Conservation (phyloP, 2,888 invertebrate species). For the Tupiocoris notatus region DNA sequence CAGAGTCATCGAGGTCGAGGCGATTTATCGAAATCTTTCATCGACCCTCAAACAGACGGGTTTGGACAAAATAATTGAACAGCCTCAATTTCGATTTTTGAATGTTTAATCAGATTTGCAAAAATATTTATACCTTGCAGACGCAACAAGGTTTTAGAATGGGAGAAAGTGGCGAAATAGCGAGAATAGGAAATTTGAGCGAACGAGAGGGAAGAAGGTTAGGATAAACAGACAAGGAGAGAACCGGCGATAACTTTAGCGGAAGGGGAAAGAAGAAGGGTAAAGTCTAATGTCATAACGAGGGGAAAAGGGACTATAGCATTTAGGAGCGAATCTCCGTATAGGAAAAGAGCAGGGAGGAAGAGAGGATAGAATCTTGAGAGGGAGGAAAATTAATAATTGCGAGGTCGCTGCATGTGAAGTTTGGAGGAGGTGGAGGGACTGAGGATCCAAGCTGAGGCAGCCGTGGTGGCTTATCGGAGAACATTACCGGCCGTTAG, state of each 20-base stretch:
- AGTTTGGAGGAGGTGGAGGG: constrained; percentile 4
- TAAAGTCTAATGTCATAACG: constrained; percentile 18
- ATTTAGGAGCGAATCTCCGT: constrained; percentile 22
- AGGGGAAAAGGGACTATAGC: constrained; percentile 26
- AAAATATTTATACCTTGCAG: too few species aligned
- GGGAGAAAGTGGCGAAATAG: too few species aligned
- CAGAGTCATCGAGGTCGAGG: too few species aligned
- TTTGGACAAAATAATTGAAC: too few species aligned
- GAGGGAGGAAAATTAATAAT: constrained; percentile 31
- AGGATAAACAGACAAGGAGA: background rate
- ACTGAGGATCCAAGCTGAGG: background rate
- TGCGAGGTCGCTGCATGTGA: constrained; percentile 18
- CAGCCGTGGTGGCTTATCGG: constrained; percentile 26
- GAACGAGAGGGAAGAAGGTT: background rate
- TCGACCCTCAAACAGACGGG: too few species aligned
- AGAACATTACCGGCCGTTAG: constrained; percentile 36
- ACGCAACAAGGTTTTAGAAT: too few species aligned
- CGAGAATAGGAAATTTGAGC: too few species aligned
- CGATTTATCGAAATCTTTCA: too few species aligned
- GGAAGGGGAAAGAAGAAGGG: background rate
- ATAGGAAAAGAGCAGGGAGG: background rate
- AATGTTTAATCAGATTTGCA: too few species aligned
- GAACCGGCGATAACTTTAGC: constrained; percentile 5
- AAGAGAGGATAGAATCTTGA: background rate
- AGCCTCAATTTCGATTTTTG: too few species aligned